Percentiles rank a stretch among this genome's conserved stretches.
Evolutionary conservation across 2,888 invertebrate genomes (phyloP).

Genomic region (Hermodice carunculata): DNA sequence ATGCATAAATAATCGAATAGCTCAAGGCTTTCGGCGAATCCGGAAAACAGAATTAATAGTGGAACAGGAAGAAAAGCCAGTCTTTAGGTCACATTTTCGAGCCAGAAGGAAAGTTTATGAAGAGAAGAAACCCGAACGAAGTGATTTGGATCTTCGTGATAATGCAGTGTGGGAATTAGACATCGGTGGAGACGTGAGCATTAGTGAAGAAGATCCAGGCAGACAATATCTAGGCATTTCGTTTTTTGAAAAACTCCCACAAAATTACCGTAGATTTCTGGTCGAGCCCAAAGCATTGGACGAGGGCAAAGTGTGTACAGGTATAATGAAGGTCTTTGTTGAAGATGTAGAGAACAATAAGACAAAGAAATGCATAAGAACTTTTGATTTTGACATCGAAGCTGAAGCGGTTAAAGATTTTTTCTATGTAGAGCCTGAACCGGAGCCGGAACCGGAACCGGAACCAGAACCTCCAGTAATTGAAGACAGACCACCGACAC

Average conservation of each 20-base stretch:
- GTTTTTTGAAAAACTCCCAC: conserved; percentile 52
- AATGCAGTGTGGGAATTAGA: conserved; percentile 30
- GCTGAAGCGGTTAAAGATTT: conserved; percentile 53
- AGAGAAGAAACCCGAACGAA: conserved; percentile 12
- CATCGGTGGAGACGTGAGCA: conserved; percentile 27
- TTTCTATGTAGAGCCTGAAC: conserved; percentile 47
- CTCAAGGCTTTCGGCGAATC: conserved; percentile 30
- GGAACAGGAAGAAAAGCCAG: conserved; percentile 1
- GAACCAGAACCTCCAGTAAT: conserved; percentile 47
- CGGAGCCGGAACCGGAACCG: conserved; percentile 39
- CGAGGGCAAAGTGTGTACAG: conserved; percentile 48
- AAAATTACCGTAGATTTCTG: conserved; percentile 59
- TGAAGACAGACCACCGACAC: neutral
- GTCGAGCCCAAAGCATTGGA: conserved; percentile 54
- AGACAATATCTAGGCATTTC: conserved; percentile 7
- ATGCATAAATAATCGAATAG: conserved; percentile 33
- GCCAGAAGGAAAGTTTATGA: neutral
- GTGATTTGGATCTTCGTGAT: conserved; percentile 24
- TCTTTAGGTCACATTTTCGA: neutral
- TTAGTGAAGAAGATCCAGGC: conserved; percentile 20
- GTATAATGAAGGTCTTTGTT: conserved; percentile 26
- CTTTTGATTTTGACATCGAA: conserved; percentile 51
- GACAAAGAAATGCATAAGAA: conserved; percentile 15
- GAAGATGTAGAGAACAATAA: neutral
- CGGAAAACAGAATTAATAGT: neutral